Evolutionary conservation across 2,113 vertebrate genomes (phyloP), one percentile per base, ranked within the genome.

Genomic region (Delphinapterus leucas): DNA sequence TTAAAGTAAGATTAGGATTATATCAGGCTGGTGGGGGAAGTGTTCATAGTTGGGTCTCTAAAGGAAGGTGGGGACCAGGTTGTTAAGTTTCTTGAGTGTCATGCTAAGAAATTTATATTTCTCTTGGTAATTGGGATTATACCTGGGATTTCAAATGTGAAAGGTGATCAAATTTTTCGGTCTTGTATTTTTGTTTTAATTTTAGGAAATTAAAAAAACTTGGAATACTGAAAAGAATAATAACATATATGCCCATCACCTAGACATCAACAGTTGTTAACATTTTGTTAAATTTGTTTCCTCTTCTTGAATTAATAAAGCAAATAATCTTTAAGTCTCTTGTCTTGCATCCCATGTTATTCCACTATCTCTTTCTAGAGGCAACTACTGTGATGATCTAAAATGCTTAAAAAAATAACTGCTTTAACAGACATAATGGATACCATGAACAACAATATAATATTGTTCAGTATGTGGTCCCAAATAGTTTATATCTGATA

Each of bases 141-240:
- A 93, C 58, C 53, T 79, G 55, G 17, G 17, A 79, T 97, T 97
- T n/a, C 70, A 95, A 58, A 68, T 81, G 36, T 85, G 58, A 74
- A 88, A 44, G 60, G 9, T 41, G 60, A 28, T 67, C 4, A 80
- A 5, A 53, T 80, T 84, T 95, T 44, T 3, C 11, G 8, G 1
- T 63, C 11, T 67, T 90, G 7, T 41, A 26, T 60, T 83, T 38
- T 87, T 38, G 80, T 86, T 93, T 63, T 14, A 86, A 55, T 68
- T 92, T 94, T 92, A n/a, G 93, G 71, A 88, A 80, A 80, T 68
- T 85, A 80, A 87, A 84, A 93, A 96, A 74, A 91, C 79, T 38
- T 2, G 61, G 6, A 93, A 61, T 60, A 65, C 18, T 44, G 60
- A n/a, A 81, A 76, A 84, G 31, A 76, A 4, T 67, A 93, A 53